Evolutionary conservation across 2,888 invertebrate genomes (phyloP).

Genomic region (Leptinotarsa rubiginosa): DNA sequence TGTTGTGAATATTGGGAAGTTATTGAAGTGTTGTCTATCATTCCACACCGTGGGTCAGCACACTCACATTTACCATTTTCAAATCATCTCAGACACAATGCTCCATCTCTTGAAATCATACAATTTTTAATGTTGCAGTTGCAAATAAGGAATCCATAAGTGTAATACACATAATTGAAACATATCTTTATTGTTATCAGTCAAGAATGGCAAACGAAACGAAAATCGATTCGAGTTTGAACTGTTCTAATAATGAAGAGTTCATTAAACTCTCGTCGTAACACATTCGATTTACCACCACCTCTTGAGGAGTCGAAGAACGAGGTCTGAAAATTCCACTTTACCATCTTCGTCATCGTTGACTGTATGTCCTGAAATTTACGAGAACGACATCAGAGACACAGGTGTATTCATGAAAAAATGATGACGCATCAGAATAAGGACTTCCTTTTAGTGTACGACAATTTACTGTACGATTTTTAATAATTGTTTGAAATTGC

Average conservation of each 20-base stretch:
- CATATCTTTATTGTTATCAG: conserved; percentile 29
- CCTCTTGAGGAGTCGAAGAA: conserved; percentile 43
- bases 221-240: conserved; percentile 52
- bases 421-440: not conserved
- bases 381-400: conserved; percentile 15
- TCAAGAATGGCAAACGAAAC: conserved; percentile 48
- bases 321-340: conserved; percentile 41
- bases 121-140: not conserved
- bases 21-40: no score
- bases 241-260: conserved; percentile 54
- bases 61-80: no score
- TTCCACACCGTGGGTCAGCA: no score
- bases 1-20: no score
- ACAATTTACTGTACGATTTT: no score
- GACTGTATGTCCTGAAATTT: conserved; percentile 21
- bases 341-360: conserved; percentile 29
- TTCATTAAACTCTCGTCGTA: conserved; percentile 53
- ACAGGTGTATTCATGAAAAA: not conserved
- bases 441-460: no score
- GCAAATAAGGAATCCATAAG: conserved; percentile 11
- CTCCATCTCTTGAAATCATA: not conserved
- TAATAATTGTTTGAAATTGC: no score
- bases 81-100: not conserved
- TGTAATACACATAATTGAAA: conserved; percentile 9
- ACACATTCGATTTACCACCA: conserved; percentile 55